A percentile compares a stretch with the other conserved stretches of the same genome.
These are phyloP conservation scores for Argyra leucocephala DNA, from an alignment of 2,888 invertebrate genomes.

Conservation along the genomic window DNA sequence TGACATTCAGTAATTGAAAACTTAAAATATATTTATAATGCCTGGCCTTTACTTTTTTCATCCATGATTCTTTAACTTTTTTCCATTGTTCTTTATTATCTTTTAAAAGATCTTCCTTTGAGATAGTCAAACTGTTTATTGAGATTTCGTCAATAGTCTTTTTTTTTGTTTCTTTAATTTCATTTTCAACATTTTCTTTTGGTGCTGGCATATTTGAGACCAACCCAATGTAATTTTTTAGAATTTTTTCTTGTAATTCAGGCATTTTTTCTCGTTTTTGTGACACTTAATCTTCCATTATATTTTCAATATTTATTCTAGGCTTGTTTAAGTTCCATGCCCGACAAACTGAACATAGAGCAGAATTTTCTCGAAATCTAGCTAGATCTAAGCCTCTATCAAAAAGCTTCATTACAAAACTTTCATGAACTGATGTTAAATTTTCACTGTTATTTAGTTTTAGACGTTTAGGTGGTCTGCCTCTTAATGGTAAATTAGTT, in stretches of 20 bases:
- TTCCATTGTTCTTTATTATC: slow-evolving; percentile 62
- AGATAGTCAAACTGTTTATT: background rate
- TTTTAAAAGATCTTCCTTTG: slow-evolving; percentile 50
- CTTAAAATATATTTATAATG: slow-evolving; percentile 46
- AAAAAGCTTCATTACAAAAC: slow-evolving; percentile 79
- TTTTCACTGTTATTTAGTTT: background rate
- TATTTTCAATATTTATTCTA: slow-evolving; percentile 26
- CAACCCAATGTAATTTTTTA: slow-evolving; percentile 42
- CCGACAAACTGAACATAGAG: slow-evolving; percentile 86
- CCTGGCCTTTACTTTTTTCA: slow-evolving; percentile 56
- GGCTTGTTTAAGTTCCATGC: slow-evolving; percentile 63
- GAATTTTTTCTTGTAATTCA: slow-evolving; percentile 37
- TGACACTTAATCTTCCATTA: background rate
- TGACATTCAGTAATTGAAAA: background rate
- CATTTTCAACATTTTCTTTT: slow-evolving; percentile 30
- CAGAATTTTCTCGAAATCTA: slow-evolving; percentile 77
- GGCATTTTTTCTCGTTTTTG: slow-evolving; percentile 35
- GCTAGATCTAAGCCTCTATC: slow-evolving; percentile 91
- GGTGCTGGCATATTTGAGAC: slow-evolving; percentile 54
- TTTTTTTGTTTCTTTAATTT: slow-evolving; percentile 17
- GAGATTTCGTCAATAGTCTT: background rate
- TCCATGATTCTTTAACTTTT: slow-evolving; percentile 63
- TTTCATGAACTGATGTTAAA: slow-evolving; percentile 30
- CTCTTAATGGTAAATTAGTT: slow-evolving; percentile 14
- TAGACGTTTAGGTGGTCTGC: slow-evolving; percentile 19